Evolutionary conservation across 2,888 invertebrate species (phyloP).

Genomic region (Microchrysa polita): DNA sequence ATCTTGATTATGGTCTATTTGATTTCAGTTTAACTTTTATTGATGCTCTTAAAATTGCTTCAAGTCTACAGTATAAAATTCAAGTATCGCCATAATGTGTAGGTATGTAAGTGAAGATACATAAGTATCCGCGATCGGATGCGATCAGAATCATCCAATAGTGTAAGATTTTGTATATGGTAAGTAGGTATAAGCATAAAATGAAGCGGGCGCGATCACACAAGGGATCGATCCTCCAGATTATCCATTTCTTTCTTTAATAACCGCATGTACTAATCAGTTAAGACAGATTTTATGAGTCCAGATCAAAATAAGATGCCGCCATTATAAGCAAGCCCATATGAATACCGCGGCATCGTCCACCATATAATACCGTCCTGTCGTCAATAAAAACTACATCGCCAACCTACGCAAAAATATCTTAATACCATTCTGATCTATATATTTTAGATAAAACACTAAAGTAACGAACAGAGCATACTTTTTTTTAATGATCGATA

Average conservation of each 20-base stretch:
- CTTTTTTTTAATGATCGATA: slow-evolving; percentile 37
- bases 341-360: not conserved
- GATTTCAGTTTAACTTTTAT: slow-evolving; percentile 27
- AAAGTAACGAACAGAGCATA: slow-evolving; percentile 20
- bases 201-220: slow-evolving; percentile 1
- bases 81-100: not conserved
- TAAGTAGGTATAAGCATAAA: not conserved
- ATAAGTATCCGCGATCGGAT: no score
- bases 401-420: slow-evolving; percentile 35
- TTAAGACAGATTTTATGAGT: slow-evolving; percentile 36
- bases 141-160: no score
- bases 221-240: slow-evolving; percentile 23
- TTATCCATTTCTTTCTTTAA: slow-evolving; percentile 19
- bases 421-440: slow-evolving; percentile 35
- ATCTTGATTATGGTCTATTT: slow-evolving; percentile 6
- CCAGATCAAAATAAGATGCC: slow-evolving; percentile 37
- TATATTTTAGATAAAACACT: slow-evolving; percentile 20
- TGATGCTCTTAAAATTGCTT: slow-evolving; percentile 17
- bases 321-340: not conserved
- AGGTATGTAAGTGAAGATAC: no score
- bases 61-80: not conserved
- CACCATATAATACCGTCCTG: slow-evolving; percentile 7
- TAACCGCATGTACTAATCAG: slow-evolving; percentile 31
- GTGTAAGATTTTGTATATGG: not conserved
- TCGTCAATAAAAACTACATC: slow-evolving; percentile 11